Conservation (phyloP, 2,113 vertebrate species). For the Bagarius yarrelli region DNA sequence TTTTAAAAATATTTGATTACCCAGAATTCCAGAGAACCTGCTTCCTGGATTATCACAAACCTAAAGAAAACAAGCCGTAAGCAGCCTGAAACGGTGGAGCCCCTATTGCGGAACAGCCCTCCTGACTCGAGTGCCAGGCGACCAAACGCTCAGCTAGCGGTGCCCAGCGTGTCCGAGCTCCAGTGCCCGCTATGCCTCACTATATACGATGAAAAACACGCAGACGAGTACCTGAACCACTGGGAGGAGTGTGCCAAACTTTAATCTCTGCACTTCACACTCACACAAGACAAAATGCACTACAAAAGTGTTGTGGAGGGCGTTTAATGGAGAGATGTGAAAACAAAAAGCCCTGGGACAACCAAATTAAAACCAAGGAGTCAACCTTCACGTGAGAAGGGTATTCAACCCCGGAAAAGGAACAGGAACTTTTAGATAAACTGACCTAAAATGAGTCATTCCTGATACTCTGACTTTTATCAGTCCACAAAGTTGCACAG, state of each 20-base stretch:
- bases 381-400: not conserved
- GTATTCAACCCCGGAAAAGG: not conserved
- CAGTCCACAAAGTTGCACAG: constrained; percentile 5
- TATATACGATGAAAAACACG: constrained; percentile 73
- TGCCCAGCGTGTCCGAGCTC: constrained; percentile 71
- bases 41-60: constrained; percentile 60
- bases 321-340: not conserved
- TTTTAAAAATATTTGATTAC: constrained; percentile 24
- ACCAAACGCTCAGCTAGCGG: constrained; percentile 40
- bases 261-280: constrained; percentile 49
- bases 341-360: not conserved
- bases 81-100: constrained; percentile 56
- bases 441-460: constrained; percentile 8
- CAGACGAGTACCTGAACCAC: constrained; percentile 80
- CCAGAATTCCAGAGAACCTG: constrained; percentile 70
- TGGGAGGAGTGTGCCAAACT: constrained; percentile 77
- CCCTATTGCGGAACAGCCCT: constrained; percentile 58
- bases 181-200: constrained; percentile 83
- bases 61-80: constrained; percentile 61
- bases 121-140: constrained; percentile 55
- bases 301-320: constrained; percentile 42
- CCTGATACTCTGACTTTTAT: not conserved
- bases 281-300: constrained; percentile 56
- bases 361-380: not conserved
- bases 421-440: constrained; percentile 14